Percentiles rank a stretch among this genome's conserved stretches.
phyloP scores from a whole-genome alignment of 2,888 invertebrate genomes.

The Anarsia innoxiella region DNA sequence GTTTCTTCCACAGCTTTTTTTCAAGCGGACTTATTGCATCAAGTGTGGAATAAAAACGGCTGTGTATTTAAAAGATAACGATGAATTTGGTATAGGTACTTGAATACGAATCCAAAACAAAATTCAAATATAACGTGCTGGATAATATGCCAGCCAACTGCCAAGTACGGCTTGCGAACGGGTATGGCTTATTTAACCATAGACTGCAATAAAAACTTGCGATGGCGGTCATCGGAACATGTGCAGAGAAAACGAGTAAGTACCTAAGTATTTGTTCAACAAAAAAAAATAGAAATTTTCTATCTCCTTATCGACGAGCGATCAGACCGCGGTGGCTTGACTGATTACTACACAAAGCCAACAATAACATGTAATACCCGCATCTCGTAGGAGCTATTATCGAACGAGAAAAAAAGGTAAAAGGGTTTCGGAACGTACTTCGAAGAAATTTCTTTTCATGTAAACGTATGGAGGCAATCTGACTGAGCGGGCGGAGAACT shows the following conservation, averaged over 20 bases:
- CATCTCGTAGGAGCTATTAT: conserved; percentile 22
- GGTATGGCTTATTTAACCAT: conserved; percentile 8
- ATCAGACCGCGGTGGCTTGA: conserved; percentile 26
- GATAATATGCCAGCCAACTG: conserved; percentile 1
- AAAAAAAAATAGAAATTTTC: conserved; percentile 10
- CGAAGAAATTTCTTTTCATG: conserved; percentile 16
- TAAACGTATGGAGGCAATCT: conserved; percentile 8
- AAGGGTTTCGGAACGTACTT: conserved; percentile 21
- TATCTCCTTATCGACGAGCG: conserved; percentile 21
- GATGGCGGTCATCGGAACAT: too few species aligned
- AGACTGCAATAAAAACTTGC: conserved; percentile 21
- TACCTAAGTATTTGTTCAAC: too few species aligned
- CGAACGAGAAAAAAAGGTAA: conserved; percentile 21
- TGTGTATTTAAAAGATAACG: too few species aligned
- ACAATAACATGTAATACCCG: conserved; percentile 31
- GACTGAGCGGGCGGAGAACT: conserved; percentile 2
- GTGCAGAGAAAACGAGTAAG: conserved; percentile 17
- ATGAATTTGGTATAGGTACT: too few species aligned
- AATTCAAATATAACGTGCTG: not conserved
- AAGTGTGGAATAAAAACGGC: too few species aligned
- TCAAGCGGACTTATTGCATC: too few species aligned
- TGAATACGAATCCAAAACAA: too few species aligned
- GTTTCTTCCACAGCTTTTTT: not conserved
- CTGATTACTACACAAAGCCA: conserved; percentile 27
- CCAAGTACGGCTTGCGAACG: conserved; percentile 5